Percentiles rank a stretch among this genome's conserved stretches.
phyloP scores from a whole-genome alignment of 1,140 invertebrate species.

The Euglossa dilemma region DNA sequence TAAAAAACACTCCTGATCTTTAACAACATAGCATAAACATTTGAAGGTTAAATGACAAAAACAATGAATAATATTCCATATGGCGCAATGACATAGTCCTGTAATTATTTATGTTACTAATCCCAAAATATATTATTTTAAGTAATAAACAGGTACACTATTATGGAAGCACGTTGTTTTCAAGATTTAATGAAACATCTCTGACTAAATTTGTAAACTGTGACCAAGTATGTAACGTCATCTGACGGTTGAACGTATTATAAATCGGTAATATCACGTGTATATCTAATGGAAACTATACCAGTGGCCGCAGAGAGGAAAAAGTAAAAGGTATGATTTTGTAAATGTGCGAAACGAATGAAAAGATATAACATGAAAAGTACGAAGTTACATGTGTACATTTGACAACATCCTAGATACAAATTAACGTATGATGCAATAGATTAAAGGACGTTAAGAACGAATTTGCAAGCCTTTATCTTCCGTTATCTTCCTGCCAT shows the following conservation, averaged over 20 bases:
- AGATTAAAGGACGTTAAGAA: not conserved
- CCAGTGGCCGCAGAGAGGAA: not conserved
- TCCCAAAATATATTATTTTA: not conserved
- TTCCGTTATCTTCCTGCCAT: not conserved
- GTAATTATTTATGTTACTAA: not conserved
- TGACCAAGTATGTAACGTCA: not conserved
- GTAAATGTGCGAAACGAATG: not conserved
- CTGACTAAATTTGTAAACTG: not conserved
- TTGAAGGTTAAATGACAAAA: conserved; percentile 1
- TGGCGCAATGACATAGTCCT: not conserved
- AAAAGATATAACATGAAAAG: not conserved
- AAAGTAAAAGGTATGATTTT: not conserved
- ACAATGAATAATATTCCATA: not conserved
- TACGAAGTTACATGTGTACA: not conserved
- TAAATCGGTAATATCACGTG: conserved; percentile 19
- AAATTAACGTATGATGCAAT: not conserved
- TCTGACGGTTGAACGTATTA: not conserved
- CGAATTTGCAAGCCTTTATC: not conserved
- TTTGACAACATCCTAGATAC: not conserved
- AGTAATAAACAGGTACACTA: not conserved
- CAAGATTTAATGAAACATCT: not conserved
- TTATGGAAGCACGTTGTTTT: not conserved
- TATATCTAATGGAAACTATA: not conserved
- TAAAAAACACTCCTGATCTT: not conserved
- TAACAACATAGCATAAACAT: not conserved